Evolutionary conservation across 2,888 invertebrate species (phyloP), one percentile per base, ranked within the genome.

Genomic region (Polydrusus tereticollis): DNA sequence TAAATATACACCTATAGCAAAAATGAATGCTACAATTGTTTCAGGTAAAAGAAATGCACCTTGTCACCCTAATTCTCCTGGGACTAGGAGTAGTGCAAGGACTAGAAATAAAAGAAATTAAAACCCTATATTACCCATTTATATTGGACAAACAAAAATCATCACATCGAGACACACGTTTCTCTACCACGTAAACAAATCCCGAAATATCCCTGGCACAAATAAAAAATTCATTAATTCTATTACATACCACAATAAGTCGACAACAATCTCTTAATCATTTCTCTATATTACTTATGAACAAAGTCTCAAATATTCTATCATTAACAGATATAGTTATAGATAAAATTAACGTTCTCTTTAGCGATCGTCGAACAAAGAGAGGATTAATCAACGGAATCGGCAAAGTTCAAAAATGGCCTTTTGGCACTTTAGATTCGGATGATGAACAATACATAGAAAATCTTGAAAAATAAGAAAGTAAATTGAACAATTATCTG

Each of bases 1-100:
- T n/a, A n/a, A n/a, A n/a, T n/a, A n/a, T n/a, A n/a, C n/a, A n/a
- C n/a, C n/a, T n/a, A n/a, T n/a, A n/a, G n/a, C n/a, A n/a, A n/a
- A n/a, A n/a, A n/a, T n/a, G n/a, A n/a, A n/a, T n/a, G n/a, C n/a
- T n/a, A n/a, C n/a, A n/a, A n/a, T n/a, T 57, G 57, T 57, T 57
- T 57, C 57, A 57, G 57, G 18, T 29, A 57, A 57, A 12, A 12
- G 38, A 14, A 38, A 38, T 38, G 38, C 38, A 38, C 4, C 38
- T 38, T n/a, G n/a, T 14, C 38, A n/a, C 38, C 12, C n/a, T 4
- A 38, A n/a, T 38, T n/a, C n/a, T 38, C 38, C n/a, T n/a, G n/a
- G 14, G 12, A 4, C 14, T 38, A 12, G 38, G 38, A 38, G n/a
- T 38, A 38, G 38, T 4, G 5, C 4, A n/a, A 38, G 38, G 38